Conservation (phyloP, 2,888 invertebrate species). For the Melinaea marsaeus region DNA sequence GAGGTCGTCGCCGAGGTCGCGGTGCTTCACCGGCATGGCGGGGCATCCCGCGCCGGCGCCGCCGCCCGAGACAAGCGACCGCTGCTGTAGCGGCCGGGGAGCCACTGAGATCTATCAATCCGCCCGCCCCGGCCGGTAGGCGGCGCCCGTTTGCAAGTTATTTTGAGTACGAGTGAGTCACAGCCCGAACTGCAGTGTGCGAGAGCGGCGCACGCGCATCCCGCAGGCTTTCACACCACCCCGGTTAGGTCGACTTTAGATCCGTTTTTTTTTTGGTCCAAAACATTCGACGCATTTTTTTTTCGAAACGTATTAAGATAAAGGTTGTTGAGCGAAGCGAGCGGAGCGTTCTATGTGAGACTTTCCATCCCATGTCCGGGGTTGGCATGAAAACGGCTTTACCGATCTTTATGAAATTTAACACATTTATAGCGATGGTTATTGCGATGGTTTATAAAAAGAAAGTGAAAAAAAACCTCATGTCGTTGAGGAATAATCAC, state of each 20-base stretch:
- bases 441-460: too few relatives aligned
- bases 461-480: too few relatives aligned
- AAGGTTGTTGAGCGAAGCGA: too few relatives aligned
- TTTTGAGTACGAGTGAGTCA: slow-evolving; percentile 74
- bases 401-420: too few relatives aligned
- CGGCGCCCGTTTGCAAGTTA: slow-evolving; percentile 73
- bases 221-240: slow-evolving; percentile 52
- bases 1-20: slow-evolving; percentile 77
- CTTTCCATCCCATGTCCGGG: too few relatives aligned
- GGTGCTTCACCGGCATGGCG: slow-evolving; percentile 79
- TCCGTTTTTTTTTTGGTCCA: too few relatives aligned
- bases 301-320: too few relatives aligned
- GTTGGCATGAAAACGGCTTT: too few relatives aligned
- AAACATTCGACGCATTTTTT: too few relatives aligned
- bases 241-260: slow-evolving; percentile 36
- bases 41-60: slow-evolving; percentile 77
- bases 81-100: slow-evolving; percentile 71
- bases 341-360: too few relatives aligned
- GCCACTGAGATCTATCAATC: slow-evolving; percentile 69
- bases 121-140: slow-evolving; percentile 77
- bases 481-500: too few relatives aligned
- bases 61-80: slow-evolving; percentile 65
- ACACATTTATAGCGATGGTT: too few relatives aligned
- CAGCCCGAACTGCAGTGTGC: slow-evolving; percentile 55
- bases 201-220: slow-evolving; percentile 67